These are phyloP conservation scores for Cottoperca gobio DNA, from an alignment of 2,797 vertebrate species.

Conservation along the genomic window DNA sequence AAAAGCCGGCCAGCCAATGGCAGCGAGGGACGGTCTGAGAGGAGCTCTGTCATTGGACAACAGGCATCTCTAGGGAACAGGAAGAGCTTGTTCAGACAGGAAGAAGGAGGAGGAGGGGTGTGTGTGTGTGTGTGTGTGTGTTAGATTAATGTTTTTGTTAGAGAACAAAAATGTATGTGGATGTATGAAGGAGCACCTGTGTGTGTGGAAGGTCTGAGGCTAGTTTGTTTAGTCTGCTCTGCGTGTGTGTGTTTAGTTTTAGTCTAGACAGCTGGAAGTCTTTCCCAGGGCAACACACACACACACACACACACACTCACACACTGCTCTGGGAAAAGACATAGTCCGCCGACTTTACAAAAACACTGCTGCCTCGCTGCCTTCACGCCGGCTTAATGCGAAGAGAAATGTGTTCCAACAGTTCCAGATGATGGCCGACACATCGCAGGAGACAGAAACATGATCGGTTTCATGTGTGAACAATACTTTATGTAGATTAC, in stretches of 20 bases:
- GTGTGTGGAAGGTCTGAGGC: constrained; percentile 37
- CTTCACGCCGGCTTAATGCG: constrained; percentile 16
- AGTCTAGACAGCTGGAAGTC: constrained; percentile 73
- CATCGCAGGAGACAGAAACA: background rate
- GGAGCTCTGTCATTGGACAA: constrained; percentile 73
- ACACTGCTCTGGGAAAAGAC: constrained; percentile 12
- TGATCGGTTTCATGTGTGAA: background rate
- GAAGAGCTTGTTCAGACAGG: constrained; percentile 67
- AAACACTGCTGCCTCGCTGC: background rate
- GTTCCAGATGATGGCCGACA: background rate
- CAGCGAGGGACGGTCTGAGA: constrained; percentile 26
- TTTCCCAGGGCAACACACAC: constrained; percentile 59
- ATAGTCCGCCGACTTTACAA: background rate
- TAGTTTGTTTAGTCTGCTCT: constrained; percentile 62
- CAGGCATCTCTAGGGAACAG: constrained; percentile 76
- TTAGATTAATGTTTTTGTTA: constrained; percentile 30
- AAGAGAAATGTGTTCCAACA: background rate
- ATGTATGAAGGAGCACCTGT: constrained; percentile 38
- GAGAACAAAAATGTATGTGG: constrained; percentile 13
- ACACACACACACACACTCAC: constrained; percentile 13
- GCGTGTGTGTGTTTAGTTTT: constrained; percentile 64
- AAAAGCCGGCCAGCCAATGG: constrained; percentile 48
- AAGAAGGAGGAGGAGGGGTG: constrained; percentile 22
- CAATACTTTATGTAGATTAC: background rate
- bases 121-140: constrained; percentile 25